Evolutionary conservation across 2,797 vertebrate species (phyloP).

Genomic region (Chiloscyllium punctatum): DNA sequence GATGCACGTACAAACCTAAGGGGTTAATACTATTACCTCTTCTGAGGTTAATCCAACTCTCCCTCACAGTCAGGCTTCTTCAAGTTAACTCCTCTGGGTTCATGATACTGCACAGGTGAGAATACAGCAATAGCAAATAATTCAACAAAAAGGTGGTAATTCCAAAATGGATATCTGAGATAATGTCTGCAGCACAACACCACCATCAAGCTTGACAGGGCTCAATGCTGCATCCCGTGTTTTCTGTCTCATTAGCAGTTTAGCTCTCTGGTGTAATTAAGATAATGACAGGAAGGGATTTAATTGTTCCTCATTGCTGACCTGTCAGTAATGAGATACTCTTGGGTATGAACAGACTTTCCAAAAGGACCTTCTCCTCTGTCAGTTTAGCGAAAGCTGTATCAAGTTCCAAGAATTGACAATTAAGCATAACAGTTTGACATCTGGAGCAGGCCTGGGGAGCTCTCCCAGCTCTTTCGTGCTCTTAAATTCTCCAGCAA

Average conservation of each 20-base stretch:
- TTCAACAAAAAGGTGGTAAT: not conserved
- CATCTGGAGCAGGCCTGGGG: not conserved
- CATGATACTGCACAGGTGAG: not conserved
- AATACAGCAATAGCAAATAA: not conserved
- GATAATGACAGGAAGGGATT: slow-evolving; percentile 29
- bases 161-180: not conserved
- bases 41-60: not conserved
- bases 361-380: not conserved
- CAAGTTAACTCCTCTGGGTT: not conserved
- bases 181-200: not conserved
- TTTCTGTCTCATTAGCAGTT: slow-evolving; percentile 31
- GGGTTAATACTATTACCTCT: not conserved
- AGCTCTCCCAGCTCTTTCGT: not conserved
- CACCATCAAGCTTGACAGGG: not conserved
- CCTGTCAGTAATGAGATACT: slow-evolving; percentile 29
- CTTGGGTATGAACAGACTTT: not conserved
- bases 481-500: not conserved
- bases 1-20: not conserved
- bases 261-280: not conserved
- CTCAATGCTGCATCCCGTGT: not conserved
- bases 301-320: slow-evolving; percentile 31
- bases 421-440: slow-evolving; percentile 14
- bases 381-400: not conserved
- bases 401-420: not conserved
- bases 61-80: not conserved